phyloP scores from a whole-genome alignment of 2,113 vertebrate species.

The Pygathrix nemaeus region DNA sequence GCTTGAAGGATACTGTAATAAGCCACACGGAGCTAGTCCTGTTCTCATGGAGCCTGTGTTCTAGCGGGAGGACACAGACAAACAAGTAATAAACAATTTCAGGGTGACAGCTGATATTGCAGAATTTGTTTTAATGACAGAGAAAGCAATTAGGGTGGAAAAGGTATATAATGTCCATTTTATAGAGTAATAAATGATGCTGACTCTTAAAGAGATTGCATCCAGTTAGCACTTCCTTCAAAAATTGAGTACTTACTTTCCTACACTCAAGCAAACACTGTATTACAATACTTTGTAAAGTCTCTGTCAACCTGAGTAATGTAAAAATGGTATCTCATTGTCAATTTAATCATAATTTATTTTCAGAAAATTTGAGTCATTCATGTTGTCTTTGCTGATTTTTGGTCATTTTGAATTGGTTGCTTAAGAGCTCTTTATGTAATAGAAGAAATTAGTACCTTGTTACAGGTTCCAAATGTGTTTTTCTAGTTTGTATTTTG shows the following conservation, averaged over 20 bases:
- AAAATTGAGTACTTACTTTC: background rate
- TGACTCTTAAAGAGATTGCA: background rate
- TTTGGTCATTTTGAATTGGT: background rate
- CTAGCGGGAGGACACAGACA: background rate
- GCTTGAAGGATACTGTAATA: background rate
- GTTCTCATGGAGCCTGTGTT: background rate
- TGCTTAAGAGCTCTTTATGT: background rate
- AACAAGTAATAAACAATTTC: background rate
- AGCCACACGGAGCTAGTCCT: background rate
- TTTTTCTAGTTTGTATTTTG: background rate
- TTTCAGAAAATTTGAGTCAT: background rate
- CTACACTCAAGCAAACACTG: background rate
- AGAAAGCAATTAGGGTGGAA: background rate
- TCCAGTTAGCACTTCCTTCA: background rate
- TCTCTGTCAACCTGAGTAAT: background rate
- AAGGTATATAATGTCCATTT: background rate
- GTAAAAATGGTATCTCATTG: background rate
- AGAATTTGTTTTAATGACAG: background rate
- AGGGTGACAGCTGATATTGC: background rate
- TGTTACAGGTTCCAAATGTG: background rate
- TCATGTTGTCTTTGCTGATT: background rate
- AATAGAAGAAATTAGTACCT: background rate
- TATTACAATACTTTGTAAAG: background rate
- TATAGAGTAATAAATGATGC: background rate
- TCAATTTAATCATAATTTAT: background rate